Evolutionary conservation across 2,888 invertebrate genomes (phyloP), one percentile per base, ranked within the genome.

Genomic region (Lasiommata megera): DNA sequence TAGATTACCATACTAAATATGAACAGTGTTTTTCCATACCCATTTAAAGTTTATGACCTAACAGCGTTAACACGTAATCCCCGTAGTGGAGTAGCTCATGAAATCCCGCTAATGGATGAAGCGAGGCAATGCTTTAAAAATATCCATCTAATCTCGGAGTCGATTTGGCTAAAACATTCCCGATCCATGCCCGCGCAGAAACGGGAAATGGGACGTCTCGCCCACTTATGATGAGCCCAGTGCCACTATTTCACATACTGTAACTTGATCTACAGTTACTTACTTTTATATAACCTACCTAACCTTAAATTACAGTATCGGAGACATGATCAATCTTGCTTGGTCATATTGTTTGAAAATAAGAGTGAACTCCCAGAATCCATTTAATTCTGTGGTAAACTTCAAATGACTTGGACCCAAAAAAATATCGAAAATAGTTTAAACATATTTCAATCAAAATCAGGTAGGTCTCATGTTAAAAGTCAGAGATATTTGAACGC

Each of bases 101-200:
- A 82, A 81, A 83, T 79, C 74, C 75, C 73, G 77, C 82, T 85
- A 85, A 86, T 85, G 85, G 85, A 84, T 77, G 74, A 80, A 76
- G 77, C 82, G 81, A 77, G 77, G 79, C 74, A 74, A 74, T 78
- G 80, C 75, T 80, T 84, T 83, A 82, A 85, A 83, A 84, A 84
- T 84, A 84, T 82, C 81, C 80, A 75, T 80, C 78, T 82, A 81
- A 84, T 82, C 80, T 76, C 70, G 68, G 76, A 80, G 80, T 79
- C 82, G 80, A 82, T 82, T 80, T 79, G 80, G 77, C 79, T 81
- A 79, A 82, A 83, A 81, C 80, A 82, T 79, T 80, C 78, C 73
- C 73, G 75, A 82, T 80, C 75, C 74, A 69, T 73, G 76, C 75
- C 72, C 72, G 73, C 75, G 74, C 70, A 72, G 76, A 72, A 75